phyloP scores from a whole-genome alignment of 2,113 vertebrate species.

The Pseudois nayaur region DNA sequence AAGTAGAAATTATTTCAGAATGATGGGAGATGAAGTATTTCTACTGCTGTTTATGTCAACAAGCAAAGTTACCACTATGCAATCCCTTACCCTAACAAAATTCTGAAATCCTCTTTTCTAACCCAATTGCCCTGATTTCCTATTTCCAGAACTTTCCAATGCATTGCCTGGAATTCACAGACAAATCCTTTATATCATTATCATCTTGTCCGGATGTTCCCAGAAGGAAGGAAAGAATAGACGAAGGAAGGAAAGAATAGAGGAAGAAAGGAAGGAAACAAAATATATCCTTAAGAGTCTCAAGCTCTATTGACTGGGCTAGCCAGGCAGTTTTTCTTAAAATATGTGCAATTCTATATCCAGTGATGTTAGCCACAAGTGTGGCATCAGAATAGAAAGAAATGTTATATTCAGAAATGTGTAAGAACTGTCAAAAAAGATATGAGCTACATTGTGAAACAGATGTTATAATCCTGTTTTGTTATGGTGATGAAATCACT shows the following conservation, averaged over 20 bases:
- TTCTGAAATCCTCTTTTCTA: background rate
- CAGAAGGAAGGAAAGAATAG: background rate
- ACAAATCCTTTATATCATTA: background rate
- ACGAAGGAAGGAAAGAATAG: background rate
- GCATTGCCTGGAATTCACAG: background rate
- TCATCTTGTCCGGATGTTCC: background rate
- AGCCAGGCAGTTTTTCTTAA: background rate
- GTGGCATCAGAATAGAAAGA: background rate
- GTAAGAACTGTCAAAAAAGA: background rate
- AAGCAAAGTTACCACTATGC: background rate
- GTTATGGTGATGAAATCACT: background rate
- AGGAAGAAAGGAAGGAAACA: background rate
- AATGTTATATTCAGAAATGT: background rate
- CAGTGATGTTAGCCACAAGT: background rate
- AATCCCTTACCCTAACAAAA: background rate
- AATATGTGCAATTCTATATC: background rate
- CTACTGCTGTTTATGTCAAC: background rate
- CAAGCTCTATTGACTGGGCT: background rate
- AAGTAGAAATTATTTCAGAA: background rate
- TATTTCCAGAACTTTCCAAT: background rate
- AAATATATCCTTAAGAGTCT: background rate
- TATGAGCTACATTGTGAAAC: background rate
- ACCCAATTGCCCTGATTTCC: background rate
- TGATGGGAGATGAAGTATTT: background rate
- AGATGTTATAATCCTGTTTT: slow-evolving; percentile 27